Percentiles rank a stretch among this genome's conserved stretches.
These are phyloP conservation scores for Drosophila anceps DNA, from an alignment of 2,888 invertebrate species.

Conservation along the genomic window DNA sequence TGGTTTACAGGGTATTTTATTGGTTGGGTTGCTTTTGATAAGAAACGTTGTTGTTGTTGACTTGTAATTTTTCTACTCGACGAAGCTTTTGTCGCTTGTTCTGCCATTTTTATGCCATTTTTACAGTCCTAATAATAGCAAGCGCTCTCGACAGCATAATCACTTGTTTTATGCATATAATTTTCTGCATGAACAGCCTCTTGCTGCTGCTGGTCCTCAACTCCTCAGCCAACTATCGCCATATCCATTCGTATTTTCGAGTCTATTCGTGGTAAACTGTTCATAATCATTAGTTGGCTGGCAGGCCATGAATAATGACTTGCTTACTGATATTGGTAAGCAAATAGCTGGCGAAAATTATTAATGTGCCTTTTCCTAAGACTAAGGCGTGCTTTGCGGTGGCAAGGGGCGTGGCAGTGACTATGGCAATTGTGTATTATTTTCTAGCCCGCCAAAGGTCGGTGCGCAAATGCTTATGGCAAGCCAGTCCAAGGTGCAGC, in stretches of 20 bases:
- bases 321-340: slow-evolving; percentile 72
- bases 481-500: neutral
- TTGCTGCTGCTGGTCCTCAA: slow-evolving; percentile 1
- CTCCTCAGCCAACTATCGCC: neutral
- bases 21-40: neutral
- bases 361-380: slow-evolving; percentile 48
- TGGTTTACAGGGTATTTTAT: neutral
- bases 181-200: slow-evolving; percentile 77
- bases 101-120: slow-evolving; percentile 56
- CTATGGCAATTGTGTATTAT: slow-evolving; percentile 8
- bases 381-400: neutral
- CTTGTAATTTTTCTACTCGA: slow-evolving; percentile 44
- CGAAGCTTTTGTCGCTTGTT: slow-evolving; percentile 51
- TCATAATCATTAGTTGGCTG: slow-evolving; percentile 74
- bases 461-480: slow-evolving; percentile 14
- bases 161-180: slow-evolving; percentile 79
- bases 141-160: slow-evolving; percentile 73
- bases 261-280: slow-evolving; percentile 53
- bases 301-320: slow-evolving; percentile 75
- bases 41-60: slow-evolving; percentile 25
- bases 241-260: slow-evolving; percentile 11
- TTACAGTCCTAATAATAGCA: slow-evolving; percentile 67
- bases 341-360: slow-evolving; percentile 71
- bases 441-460: slow-evolving; percentile 32
- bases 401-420: slow-evolving; percentile 6